phyloP scores from a whole-genome alignment of 2,113 vertebrate species.

The Thomomys bottae region DNA sequence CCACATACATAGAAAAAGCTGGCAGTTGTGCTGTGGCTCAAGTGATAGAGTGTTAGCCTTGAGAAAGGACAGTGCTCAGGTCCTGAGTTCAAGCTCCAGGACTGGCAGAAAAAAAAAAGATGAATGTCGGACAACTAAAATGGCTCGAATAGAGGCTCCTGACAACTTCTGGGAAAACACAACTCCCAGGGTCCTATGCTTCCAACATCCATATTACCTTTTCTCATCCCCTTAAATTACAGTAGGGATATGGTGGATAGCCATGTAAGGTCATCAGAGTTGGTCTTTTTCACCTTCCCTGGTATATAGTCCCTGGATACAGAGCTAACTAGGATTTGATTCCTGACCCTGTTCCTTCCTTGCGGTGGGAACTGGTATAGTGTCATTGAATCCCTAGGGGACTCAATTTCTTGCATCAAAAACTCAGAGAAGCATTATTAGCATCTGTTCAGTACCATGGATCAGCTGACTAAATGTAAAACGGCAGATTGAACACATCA shows the following conservation, averaged over 20 bases:
- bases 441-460: background rate
- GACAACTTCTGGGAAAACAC: background rate
- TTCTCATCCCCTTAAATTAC: background rate
- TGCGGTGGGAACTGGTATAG: background rate
- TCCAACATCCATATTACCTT: background rate
- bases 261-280: background rate
- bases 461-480: background rate
- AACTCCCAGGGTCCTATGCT: accelerated
- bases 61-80: too few species aligned
- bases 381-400: background rate
- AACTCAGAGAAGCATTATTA: background rate
- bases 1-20: too few species aligned
- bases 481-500: background rate
- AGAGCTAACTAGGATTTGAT: background rate
- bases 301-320: background rate
- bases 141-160: background rate
- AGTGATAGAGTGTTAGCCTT: too few species aligned
- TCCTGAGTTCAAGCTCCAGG: too few species aligned
- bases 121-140: background rate
- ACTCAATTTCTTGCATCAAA: background rate
- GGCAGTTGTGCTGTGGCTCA: too few species aligned
- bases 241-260: accelerated
- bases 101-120: too few species aligned
- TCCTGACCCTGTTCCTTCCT: background rate
- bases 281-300: background rate